A percentile compares a stretch with the other conserved stretches of the same genome.
Evolutionary conservation across 2,888 invertebrate genomes (phyloP).

Genomic region (Vesta saturnalis): DNA sequence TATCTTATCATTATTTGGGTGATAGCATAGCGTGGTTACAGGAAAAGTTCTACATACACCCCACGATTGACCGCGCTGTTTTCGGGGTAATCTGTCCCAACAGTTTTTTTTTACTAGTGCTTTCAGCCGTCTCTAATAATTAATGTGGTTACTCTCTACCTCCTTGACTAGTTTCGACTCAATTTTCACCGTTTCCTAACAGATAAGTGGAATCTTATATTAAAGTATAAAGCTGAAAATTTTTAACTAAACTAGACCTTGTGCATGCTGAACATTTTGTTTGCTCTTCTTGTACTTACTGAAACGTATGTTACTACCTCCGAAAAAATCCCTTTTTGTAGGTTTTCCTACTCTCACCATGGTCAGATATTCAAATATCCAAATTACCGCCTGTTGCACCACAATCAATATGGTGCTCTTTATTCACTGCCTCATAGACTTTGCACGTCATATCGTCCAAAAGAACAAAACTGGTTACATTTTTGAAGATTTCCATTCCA

Average conservation of each 20-base stretch:
- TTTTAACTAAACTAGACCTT: neutral
- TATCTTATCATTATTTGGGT: too few species aligned
- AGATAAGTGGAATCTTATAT: neutral
- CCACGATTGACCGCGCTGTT: too few species aligned
- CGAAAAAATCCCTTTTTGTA: too few species aligned
- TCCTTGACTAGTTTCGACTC: neutral
- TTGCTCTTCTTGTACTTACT: neutral
- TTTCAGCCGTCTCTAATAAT: neutral
- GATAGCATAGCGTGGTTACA: too few species aligned
- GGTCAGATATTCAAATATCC: too few species aligned
- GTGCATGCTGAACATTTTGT: neutral
- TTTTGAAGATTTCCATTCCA: neutral
- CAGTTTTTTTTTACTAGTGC: neutral
- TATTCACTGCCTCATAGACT: too few species aligned
- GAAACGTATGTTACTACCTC: too few species aligned
- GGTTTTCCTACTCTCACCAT: too few species aligned
- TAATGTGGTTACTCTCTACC: neutral
- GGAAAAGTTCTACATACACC: too few species aligned
- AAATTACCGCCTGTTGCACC: too few species aligned
- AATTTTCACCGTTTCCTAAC: neutral
- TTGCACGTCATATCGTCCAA: neutral
- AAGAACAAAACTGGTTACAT: neutral
- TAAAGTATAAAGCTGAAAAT: neutral
- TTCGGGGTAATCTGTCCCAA: too few species aligned
- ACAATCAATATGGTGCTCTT: too few species aligned